Conservation (phyloP, 2,113 vertebrate genomes). For the Ptilorrhoa leucosticta region DNA sequence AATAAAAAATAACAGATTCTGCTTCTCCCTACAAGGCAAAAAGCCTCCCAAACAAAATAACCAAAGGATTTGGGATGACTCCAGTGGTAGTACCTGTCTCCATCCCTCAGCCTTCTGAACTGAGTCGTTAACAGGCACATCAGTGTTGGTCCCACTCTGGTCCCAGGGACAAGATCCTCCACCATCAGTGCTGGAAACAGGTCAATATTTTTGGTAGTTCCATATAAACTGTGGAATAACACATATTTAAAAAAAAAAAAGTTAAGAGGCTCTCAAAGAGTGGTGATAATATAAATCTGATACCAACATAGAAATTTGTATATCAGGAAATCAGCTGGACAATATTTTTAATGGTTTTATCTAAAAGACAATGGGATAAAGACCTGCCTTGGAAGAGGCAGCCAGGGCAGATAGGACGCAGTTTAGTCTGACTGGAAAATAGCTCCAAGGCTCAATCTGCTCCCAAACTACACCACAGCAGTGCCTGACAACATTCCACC, state of each 20-base stretch:
- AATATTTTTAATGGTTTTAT: not conserved
- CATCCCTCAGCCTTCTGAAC: constrained; percentile 70
- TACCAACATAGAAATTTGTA: not conserved
- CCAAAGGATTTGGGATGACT: not conserved
- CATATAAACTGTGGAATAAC: constrained; percentile 64
- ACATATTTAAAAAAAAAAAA: not conserved
- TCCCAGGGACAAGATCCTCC: constrained; percentile 70
- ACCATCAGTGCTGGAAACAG: constrained; percentile 74
- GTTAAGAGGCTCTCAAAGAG: not conserved
- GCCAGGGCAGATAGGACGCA: not conserved
- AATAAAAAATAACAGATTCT: not conserved
- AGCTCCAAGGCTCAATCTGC: constrained; percentile 15
- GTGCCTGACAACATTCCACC: not conserved
- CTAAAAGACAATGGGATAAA: not conserved
- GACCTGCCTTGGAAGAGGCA: not conserved
- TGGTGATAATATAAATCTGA: not conserved
- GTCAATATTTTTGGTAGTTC: constrained; percentile 72
- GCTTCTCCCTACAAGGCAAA: not conserved
- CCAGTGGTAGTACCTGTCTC: constrained; percentile 57
- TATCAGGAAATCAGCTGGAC: not conserved
- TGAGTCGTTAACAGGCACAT: constrained; percentile 68
- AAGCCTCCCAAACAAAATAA: not conserved
- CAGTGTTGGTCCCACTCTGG: constrained; percentile 67
- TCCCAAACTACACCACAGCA: not conserved
- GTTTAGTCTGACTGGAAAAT: constrained; percentile 3